phyloP scores from a whole-genome alignment of 2,797 vertebrate genomes.

The Acanthurus lineatus region DNA sequence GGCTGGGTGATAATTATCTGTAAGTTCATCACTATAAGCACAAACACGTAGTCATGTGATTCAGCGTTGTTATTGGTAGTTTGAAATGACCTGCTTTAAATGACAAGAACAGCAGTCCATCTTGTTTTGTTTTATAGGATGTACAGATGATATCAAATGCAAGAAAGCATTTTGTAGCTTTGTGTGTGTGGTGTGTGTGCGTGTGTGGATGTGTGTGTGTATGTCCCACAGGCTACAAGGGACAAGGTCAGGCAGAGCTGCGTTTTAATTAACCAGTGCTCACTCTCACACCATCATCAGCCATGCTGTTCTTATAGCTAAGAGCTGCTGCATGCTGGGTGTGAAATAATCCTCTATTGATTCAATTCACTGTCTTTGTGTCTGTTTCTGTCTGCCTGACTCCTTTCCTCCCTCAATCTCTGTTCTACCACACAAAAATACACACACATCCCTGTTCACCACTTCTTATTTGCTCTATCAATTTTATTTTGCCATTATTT shows the following conservation, averaged over 20 bases:
- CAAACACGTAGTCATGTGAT: background rate
- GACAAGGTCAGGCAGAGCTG: slow-evolving; percentile 51
- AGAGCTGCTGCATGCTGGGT: slow-evolving; percentile 32
- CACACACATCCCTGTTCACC: slow-evolving; percentile 19
- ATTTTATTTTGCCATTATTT: slow-evolving; percentile 31
- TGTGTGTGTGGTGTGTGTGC: background rate
- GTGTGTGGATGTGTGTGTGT: slow-evolving; percentile 2
- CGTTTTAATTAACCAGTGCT: slow-evolving; percentile 65
- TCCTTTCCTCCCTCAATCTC: background rate
- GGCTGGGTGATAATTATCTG: background rate
- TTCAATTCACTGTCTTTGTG: slow-evolving; percentile 47
- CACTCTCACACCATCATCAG: slow-evolving; percentile 46
- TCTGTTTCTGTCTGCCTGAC: slow-evolving; percentile 42
- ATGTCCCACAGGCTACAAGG: slow-evolving; percentile 2
- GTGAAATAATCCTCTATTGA: slow-evolving; percentile 56
- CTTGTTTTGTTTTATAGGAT: background rate
- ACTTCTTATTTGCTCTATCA: slow-evolving; percentile 30
- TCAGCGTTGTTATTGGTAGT: background rate
- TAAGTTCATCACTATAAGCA: background rate
- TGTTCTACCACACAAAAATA: background rate
- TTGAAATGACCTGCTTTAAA: background rate
- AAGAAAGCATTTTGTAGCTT: slow-evolving; percentile 3
- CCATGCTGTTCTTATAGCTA: slow-evolving; percentile 30
- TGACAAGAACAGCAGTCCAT: background rate
- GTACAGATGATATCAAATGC: background rate